These are phyloP conservation scores for Smithornis capensis DNA, from an alignment of 2,113 vertebrate species.

Conservation along the genomic window DNA sequence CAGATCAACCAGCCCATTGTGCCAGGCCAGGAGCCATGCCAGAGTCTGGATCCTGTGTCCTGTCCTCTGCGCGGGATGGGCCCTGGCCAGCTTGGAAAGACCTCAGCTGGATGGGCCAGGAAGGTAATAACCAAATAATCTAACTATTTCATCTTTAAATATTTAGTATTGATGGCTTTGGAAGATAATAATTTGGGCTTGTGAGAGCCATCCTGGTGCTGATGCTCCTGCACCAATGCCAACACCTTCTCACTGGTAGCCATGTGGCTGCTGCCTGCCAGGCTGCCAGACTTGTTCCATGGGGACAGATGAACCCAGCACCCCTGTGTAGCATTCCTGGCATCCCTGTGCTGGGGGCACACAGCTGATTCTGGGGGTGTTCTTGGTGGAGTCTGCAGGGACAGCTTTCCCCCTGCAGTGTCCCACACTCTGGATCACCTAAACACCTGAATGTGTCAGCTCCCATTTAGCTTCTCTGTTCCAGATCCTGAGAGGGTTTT, in stretches of 20 bases:
- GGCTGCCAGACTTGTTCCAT: rapidly evolving
- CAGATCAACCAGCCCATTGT: too few relatives aligned
- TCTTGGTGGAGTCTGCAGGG: background rate
- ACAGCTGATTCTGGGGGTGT: background rate
- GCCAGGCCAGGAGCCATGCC: rapidly evolving
- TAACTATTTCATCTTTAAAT: background rate
- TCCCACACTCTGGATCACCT: background rate
- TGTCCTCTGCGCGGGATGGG: rapidly evolving
- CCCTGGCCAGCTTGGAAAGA: background rate
- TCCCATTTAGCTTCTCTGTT: background rate
- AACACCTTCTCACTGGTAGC: rapidly evolving
- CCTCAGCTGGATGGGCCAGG: background rate
- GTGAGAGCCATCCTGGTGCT: background rate
- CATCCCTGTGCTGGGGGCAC: background rate
- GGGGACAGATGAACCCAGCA: background rate
- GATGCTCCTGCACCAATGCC: background rate
- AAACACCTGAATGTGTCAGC: background rate
- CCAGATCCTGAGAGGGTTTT: background rate
- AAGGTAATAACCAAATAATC: background rate
- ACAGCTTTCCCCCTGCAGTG: background rate
- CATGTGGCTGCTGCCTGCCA: rapidly evolving
- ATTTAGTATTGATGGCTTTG: background rate
- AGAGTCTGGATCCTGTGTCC: too few relatives aligned
- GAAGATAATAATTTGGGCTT: background rate
- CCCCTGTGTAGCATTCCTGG: background rate